Conservation (phyloP, 2,797 vertebrate genomes). For the Gallinago stenura region DNA sequence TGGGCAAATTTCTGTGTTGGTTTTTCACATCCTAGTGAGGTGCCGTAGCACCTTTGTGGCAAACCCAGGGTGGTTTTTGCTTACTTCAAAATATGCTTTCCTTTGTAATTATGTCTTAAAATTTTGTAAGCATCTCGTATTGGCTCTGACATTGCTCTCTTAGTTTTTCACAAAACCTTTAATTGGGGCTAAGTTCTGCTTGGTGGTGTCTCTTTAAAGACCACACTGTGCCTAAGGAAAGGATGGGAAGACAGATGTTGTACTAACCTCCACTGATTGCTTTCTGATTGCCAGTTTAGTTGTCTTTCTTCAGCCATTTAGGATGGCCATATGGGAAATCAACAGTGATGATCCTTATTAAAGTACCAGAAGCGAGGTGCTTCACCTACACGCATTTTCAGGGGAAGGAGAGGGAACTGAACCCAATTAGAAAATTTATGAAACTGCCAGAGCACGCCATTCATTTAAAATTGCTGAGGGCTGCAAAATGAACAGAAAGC, state of each 20-base stretch:
- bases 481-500: neutral
- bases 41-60: accelerated
- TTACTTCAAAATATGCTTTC: neutral
- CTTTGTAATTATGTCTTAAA: neutral
- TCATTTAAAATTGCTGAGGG: conserved; percentile 5
- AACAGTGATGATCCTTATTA: conserved; percentile 22
- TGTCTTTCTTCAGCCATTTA: conserved; percentile 35
- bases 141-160: neutral
- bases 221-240: neutral
- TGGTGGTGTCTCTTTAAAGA: neutral
- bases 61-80: neutral
- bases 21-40: neutral
- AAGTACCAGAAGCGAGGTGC: neutral
- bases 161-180: neutral
- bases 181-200: neutral
- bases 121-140: accelerated
- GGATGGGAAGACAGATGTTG: conserved; percentile 50
- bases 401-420: neutral
- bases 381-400: neutral
- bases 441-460: neutral
- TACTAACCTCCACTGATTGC: conserved; percentile 49
- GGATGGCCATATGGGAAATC: conserved; percentile 50
- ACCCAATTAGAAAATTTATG: conserved; percentile 33
- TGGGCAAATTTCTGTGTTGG: neutral
- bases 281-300: conserved; percentile 39